phyloP scores from a whole-genome alignment of 2,113 vertebrate genomes.

The Emydura subglobosa region DNA sequence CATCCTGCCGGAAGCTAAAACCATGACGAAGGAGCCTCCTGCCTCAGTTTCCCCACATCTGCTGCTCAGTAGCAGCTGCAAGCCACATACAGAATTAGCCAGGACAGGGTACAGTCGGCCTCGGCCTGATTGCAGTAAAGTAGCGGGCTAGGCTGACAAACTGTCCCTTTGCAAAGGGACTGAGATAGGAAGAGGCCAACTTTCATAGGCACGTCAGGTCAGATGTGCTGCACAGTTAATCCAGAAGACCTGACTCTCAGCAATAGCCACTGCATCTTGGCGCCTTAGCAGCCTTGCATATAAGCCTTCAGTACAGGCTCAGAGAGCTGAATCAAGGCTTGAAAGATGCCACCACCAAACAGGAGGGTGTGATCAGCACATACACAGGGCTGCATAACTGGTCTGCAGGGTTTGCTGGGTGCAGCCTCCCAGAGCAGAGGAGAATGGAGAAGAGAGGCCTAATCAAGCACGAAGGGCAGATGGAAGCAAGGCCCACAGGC shows the following conservation, averaged over 20 bases:
- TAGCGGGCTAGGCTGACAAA: neutral
- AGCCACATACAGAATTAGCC: neutral
- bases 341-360: neutral
- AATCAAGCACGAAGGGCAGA: neutral
- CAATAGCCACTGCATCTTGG: neutral
- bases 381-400: neutral
- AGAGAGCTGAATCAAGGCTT: neutral
- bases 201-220: neutral
- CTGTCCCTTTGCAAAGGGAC: neutral
- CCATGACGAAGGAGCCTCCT: neutral
- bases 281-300: neutral
- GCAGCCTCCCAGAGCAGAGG: neutral
- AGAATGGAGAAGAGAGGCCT: neutral
- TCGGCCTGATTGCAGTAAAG: neutral
- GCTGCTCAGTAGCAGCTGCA: neutral
- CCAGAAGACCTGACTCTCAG: neutral
- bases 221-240: neutral
- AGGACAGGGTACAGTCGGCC: neutral
- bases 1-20: neutral
- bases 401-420: neutral
- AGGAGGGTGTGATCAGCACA: neutral
- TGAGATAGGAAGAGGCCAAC: neutral
- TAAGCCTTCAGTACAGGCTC: neutral
- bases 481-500: neutral
- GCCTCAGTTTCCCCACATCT: conserved; percentile 10